Conservation (phyloP, 2,113 vertebrate species). For the Platichthys flesus region DNA sequence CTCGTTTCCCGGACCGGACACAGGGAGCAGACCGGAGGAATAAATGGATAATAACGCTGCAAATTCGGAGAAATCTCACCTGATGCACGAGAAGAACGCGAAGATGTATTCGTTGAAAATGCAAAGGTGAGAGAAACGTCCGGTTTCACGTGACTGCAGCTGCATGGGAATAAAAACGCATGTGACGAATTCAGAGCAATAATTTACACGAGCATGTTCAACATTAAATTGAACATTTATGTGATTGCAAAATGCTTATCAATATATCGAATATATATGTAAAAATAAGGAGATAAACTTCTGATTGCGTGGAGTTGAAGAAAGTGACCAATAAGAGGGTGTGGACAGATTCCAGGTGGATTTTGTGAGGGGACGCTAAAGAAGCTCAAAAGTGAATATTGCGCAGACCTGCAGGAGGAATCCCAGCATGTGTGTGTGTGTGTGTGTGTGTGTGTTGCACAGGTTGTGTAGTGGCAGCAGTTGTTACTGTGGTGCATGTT, state of each 20-base stretch:
- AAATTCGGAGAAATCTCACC: conserved; percentile 84
- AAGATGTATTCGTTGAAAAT: conserved; percentile 82
- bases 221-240: too few relatives aligned
- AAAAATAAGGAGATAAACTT: too few relatives aligned
- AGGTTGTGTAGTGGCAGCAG: conserved; percentile 7
- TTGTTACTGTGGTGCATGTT: conserved; percentile 52
- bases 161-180: not conserved
- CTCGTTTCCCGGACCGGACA: not conserved
- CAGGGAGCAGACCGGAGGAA: not conserved
- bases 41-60: conserved; percentile 69
- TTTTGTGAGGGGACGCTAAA: not conserved
- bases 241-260: too few relatives aligned
- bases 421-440: not conserved
- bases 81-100: conserved; percentile 80
- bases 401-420: not conserved
- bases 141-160: not conserved
- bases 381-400: not conserved
- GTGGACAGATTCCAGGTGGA: too few relatives aligned
- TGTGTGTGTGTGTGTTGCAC: not conserved
- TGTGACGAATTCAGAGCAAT: not conserved
- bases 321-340: not conserved
- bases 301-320: too few relatives aligned
- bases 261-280: too few relatives aligned
- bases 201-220: not conserved
- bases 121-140: conserved; percentile 72